These are phyloP conservation scores for Heterocephalus glaber DNA, from an alignment of 2,113 vertebrate genomes.

Conservation along the genomic window DNA sequence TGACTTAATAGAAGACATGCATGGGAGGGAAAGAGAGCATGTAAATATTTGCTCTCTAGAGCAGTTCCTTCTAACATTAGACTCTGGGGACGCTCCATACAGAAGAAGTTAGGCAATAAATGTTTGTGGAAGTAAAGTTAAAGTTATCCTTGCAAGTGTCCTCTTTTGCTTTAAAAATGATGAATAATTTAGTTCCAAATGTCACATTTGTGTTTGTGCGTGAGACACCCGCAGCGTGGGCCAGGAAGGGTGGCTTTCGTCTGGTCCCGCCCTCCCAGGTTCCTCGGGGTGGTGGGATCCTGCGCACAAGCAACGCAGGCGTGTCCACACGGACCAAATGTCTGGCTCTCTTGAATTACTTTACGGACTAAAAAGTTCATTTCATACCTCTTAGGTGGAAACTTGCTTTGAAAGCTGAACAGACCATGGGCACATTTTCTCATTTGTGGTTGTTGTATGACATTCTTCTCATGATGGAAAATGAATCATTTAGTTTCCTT, in stretches of 20 bases:
- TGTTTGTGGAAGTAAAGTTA: not conserved
- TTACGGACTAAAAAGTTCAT: not conserved
- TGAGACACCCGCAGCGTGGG: no score
- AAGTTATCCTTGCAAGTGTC: not conserved
- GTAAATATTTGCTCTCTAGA: not conserved
- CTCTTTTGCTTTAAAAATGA: not conserved
- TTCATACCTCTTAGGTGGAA: not conserved
- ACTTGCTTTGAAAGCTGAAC: not conserved
- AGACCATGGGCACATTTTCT: not conserved
- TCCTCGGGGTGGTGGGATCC: no score
- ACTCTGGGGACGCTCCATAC: not conserved
- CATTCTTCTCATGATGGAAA: not conserved
- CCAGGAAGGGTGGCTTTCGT: no score
- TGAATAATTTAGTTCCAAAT: not conserved
- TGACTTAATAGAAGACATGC: not conserved
- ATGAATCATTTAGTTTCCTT: not conserved
- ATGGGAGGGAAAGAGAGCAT: not conserved
- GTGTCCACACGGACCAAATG: not conserved
- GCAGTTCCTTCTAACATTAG: not conserved
- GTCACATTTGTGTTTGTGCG: not conserved
- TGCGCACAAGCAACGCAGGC: not conserved
- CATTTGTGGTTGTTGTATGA: not conserved
- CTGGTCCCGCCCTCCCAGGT: no score
- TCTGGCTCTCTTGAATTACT: not conserved
- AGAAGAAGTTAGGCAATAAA: not conserved